Evolutionary conservation across 2,888 invertebrate genomes (phyloP), one percentile per base, ranked within the genome.

Genomic region (Cephus pygmeus): DNA sequence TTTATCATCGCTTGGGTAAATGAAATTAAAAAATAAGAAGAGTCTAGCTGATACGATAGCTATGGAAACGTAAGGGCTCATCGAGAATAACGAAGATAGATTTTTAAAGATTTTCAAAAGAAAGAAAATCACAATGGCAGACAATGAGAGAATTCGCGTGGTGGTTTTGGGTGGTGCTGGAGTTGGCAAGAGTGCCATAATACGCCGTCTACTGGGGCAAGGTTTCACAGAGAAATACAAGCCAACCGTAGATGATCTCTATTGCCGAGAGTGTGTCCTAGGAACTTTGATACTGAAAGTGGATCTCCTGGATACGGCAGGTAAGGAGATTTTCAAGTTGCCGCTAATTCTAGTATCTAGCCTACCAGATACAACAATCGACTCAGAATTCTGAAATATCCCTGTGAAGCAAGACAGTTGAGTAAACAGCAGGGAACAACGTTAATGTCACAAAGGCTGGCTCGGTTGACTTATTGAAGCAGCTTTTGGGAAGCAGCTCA

Each of bases 201-300:
- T 97, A 76, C 95, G 96, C 85, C 93, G 97, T 76, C 96, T 97
- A 88, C 93, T 97, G 78, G 95, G 95, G 88, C 95, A 96, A 89
- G 95, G 95, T 9, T 98, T 96, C 92, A 93, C 94, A 75, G 96
- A 96, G 87, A 95, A 95, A 88, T 97, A 98, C 92, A 94, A 95
- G 84, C 96, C 97, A 86, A 98, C 97, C 23, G 96, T 97, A 56
- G 97, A 98, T 90, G 98, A 98, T 91, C 93, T 97, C 35, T 97
- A 97, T 92, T 96, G 96, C 88, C 93, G 96, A 79, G 97, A 97
- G 91, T 97, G 96, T 90, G 95, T 96, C 88, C 93, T 97, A 79
- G 96, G 96, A 71, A 94, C 94, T 40, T 94, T 95, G 83, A 95
- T 95, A 15, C 92, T 97, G 73, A 96, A 96, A 92, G 94, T 94